phyloP scores from a whole-genome alignment of 2,797 vertebrate species.

The Melanogrammus aeglefinus region DNA sequence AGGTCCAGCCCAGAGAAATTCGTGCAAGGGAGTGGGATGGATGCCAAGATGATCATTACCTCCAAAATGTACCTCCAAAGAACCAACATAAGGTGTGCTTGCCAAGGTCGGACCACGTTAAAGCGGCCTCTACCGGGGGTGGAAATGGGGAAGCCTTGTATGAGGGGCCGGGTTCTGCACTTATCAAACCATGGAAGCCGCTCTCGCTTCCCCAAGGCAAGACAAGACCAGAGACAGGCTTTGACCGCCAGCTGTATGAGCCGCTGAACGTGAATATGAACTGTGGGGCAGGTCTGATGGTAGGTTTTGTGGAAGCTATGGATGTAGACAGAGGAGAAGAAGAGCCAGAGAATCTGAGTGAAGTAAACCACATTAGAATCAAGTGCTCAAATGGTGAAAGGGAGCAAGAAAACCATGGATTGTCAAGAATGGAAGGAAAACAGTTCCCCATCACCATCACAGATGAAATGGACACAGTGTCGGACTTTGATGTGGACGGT shows the following conservation, averaged over 20 bases:
- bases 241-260: neutral
- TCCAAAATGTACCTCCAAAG: conserved; percentile 12
- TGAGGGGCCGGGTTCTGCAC: conserved; percentile 14
- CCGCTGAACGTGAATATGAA: neutral
- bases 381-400: neutral
- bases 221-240: conserved; percentile 8
- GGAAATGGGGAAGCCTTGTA: neutral
- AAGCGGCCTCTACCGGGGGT: conserved; percentile 16
- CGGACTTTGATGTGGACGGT: neutral
- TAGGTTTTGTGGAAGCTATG: neutral
- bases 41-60: conserved; percentile 5
- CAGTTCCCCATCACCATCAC: neutral
- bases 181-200: neutral
- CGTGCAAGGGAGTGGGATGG: conserved; percentile 6
- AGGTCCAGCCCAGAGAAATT: conserved; percentile 9
- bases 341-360: neutral
- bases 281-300: neutral
- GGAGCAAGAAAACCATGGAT: neutral
- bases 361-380: neutral
- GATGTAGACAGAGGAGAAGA: neutral
- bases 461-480: neutral
- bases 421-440: neutral
- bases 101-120: neutral
- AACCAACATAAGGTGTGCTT: conserved; percentile 17
- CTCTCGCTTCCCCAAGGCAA: neutral